Base-by-base conservation (phyloP, 2,113 vertebrate genomes). In the Myiozetetes cayanensis region DNA sequence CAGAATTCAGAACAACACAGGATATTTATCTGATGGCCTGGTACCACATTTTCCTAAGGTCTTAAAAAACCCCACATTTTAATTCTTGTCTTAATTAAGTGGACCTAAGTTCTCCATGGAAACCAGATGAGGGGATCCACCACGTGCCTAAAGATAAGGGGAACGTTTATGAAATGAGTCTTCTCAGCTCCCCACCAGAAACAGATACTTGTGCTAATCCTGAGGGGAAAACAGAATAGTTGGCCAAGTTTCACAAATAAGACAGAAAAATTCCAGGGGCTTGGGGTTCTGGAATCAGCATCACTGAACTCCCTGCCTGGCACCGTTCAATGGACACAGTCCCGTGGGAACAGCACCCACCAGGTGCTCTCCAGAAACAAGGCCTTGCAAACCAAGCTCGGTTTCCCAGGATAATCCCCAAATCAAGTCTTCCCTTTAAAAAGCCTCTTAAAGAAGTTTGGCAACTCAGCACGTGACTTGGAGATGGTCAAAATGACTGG, bases 231-330 rank as follows among this genome's bases (percentile, higher is more conserved):
- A 79, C 85, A 79, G 70, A 92, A 78, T 9, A 95, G 79, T 31
- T 94, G 89, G 93, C 89, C 67, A 67, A 62, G 80, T 33, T 89
- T 95, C 93, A 94, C 47, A 93, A 92, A 94, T 92, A 93, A 89
- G 44, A 90, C 78, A 85, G 93, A 95, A 90, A 68, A 93, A 73
- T 50, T 88, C 96, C 93, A 96, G 71, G 92, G 89, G 93, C 90
- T 90, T 56, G 62, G 85, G 85, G 73, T 80, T 95, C 81, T 92
- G 85, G 82, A 71, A 87, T 67, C 14, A 50, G 86, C 59, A 90
- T 70, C 46, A 89, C 14, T 56, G 10, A 84, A 52, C 35, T 66
- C 55, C 49, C 82, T 83, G 50, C 8, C 63, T 90, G 93, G 85
- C 87, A 77, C 39, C 1, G 0, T 47, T 74, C 10, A 0, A 14